Percentiles rank a stretch among this genome's conserved stretches.
Evolutionary conservation across 2,113 vertebrate genomes (phyloP).

Genomic region (Struthidea cinerea): DNA sequence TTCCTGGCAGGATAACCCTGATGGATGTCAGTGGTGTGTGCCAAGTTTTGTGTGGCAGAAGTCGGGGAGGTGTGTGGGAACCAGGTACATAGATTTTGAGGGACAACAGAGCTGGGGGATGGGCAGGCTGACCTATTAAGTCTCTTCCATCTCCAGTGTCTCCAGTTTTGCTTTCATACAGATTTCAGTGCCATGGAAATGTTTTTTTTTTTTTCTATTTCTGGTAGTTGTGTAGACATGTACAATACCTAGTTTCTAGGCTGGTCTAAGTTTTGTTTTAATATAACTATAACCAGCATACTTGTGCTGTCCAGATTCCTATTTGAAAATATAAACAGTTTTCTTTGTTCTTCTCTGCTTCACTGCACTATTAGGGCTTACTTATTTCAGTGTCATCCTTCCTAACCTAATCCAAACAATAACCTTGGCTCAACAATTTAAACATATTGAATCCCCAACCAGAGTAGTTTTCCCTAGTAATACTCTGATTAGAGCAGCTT

Average conservation of each 20-base stretch:
- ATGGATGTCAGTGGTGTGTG: not conserved
- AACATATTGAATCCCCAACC: conserved; percentile 55
- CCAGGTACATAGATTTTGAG: not conserved
- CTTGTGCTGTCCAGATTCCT: not conserved
- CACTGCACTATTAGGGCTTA: not conserved
- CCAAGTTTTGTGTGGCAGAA: not conserved
- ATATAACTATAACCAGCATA: not conserved
- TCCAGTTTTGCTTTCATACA: not conserved
- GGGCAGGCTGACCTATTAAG: not conserved
- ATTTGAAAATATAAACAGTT: conserved; percentile 7
- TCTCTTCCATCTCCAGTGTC: not conserved
- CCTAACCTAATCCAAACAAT: conserved; percentile 63
- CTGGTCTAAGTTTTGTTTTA: not conserved
- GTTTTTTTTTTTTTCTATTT: not conserved
- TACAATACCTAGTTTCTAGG: not conserved
- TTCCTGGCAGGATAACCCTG: not conserved
- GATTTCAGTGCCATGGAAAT: not conserved
- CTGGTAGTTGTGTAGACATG: not conserved
- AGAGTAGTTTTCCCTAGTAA: conserved; percentile 62
- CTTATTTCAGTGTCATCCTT: conserved; percentile 55
- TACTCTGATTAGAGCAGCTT: conserved; percentile 72
- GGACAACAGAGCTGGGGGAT: not conserved
- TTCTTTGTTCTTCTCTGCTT: conserved; percentile 43
- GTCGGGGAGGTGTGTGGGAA: not conserved
- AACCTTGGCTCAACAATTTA: conserved; percentile 58